Evolutionary conservation across 2,888 invertebrate species (phyloP).

Genomic region (Notodonta dromedarius): DNA sequence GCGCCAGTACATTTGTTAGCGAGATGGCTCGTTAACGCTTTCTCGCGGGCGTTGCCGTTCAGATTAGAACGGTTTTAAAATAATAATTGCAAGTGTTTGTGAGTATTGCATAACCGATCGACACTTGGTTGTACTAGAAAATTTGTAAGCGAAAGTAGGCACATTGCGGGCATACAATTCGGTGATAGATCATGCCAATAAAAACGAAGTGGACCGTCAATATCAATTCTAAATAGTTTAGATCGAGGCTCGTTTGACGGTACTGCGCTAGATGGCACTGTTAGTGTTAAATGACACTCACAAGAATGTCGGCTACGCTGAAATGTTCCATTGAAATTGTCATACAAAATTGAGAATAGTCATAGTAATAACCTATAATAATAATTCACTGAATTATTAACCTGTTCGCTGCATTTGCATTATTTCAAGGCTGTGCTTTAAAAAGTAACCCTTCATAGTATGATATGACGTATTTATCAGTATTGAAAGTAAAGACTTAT

Average conservation of each 20-base stretch:
- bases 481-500: too few relatives aligned
- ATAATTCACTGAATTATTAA: too few relatives aligned
- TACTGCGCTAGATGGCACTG: background rate
- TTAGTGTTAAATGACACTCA: too few relatives aligned
- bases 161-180: conserved; percentile 35
- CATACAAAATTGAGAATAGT: too few relatives aligned
- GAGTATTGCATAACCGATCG: conserved; percentile 54
- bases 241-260: background rate
- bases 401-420: too few relatives aligned
- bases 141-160: conserved; percentile 75
- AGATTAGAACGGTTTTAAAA: conserved; percentile 72
- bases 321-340: too few relatives aligned
- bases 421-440: too few relatives aligned
- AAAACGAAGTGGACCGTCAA: background rate
- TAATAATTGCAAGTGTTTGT: conserved; percentile 71
- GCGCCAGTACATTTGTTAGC: conserved; percentile 13
- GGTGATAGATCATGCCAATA: conserved; percentile 43
- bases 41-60: conserved; percentile 56
- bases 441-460: too few relatives aligned
- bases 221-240: background rate
- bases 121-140: conserved; percentile 58
- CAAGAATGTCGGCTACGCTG: too few relatives aligned
- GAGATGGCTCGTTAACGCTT: conserved; percentile 46
- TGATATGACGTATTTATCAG: too few relatives aligned
- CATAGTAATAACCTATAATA: too few relatives aligned